These are phyloP conservation scores for Anthophora plumipes DNA, from an alignment of 2,888 invertebrate genomes.

Conservation along the genomic window DNA sequence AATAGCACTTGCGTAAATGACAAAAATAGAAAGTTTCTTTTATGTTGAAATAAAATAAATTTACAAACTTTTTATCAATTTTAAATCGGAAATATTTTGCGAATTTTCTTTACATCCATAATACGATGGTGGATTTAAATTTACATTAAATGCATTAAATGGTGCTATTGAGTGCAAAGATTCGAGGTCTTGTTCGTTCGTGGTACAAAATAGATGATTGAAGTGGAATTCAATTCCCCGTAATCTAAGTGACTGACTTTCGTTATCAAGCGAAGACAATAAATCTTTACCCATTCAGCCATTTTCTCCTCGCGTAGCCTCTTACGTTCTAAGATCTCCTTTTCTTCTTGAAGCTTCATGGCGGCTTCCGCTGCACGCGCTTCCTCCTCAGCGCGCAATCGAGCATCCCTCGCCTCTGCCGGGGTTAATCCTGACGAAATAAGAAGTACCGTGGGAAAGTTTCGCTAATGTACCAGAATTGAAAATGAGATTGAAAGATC, in stretches of 20 bases:
- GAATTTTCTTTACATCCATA: too few species aligned
- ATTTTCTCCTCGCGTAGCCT: slow-evolving; percentile 79
- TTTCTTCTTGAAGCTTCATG: slow-evolving; percentile 75
- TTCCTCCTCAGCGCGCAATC: slow-evolving; percentile 67
- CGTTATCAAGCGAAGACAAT: not conserved
- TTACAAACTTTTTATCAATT: too few species aligned
- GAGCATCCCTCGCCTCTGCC: slow-evolving; percentile 71
- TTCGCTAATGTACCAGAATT: too few species aligned
- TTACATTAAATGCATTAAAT: too few species aligned
- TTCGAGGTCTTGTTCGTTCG: not conserved
- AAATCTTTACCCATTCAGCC: slow-evolving; percentile 73
- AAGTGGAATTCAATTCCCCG: not conserved
- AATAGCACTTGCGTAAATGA: too few species aligned
- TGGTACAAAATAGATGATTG: not conserved
- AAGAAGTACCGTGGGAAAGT: slow-evolving; percentile 1
- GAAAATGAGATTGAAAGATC: not conserved
- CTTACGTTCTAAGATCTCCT: slow-evolving; percentile 77
- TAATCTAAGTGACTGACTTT: not conserved
- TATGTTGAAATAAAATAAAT: too few species aligned
- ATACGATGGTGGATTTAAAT: too few species aligned
- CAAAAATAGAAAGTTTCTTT: too few species aligned
- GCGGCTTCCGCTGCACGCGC: slow-evolving; percentile 80
- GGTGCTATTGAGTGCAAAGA: too few species aligned
- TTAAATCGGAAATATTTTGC: too few species aligned
- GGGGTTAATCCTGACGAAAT: slow-evolving; percentile 71